Base-by-base conservation (phyloP, 2,888 invertebrate genomes). In the Drosophila tripunctata region DNA sequence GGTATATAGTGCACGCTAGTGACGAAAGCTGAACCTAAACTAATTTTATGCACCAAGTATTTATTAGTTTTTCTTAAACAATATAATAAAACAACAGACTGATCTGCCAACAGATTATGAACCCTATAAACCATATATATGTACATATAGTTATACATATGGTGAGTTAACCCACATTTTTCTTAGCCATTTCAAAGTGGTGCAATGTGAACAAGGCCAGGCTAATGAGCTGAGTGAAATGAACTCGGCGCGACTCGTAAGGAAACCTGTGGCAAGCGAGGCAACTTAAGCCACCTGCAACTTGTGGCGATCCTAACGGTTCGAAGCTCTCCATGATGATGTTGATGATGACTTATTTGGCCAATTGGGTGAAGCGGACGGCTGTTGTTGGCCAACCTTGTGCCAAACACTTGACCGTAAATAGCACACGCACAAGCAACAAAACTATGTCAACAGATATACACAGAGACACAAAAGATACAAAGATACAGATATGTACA, bases 351-450 rank as follows among this genome's bases (percentile, higher is more conserved):
- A 75, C 84, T 86, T 82, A 82, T 87, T 87, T 82, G 82, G 82
- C 82, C 85, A 82, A 82, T 82, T 82, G 87, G 82, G 82, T 82
- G 82, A 82, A 84, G 69, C 75, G 71, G 60, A 64, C 48, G 52
- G 21, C 24, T 33, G 27, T 21, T 40, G n/a, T 27, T 51, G 55
- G 67, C 43, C 69, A 86, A 77, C 80, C 83, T 80, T 84, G 81
- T 60, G 67, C 55, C 63, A 54, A 69, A 75, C 87, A 84, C 81
- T 81, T 87, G 84, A 87, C 81, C 81, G 85, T 78, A 87, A 82
- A 82, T 82, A 82, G 82, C 78, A 54, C 78, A 66, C 60, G 51
- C 62, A 50, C 41, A 36, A 58, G 65, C 52, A 14, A 19, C 12
- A 19, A 14, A 75, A 85, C 79, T 84, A 58, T 84, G 85, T 78